Evolutionary conservation across 1,140 invertebrate species (phyloP), one percentile per base, ranked within the genome.

Genomic region (Sweltsa coloradensis): DNA sequence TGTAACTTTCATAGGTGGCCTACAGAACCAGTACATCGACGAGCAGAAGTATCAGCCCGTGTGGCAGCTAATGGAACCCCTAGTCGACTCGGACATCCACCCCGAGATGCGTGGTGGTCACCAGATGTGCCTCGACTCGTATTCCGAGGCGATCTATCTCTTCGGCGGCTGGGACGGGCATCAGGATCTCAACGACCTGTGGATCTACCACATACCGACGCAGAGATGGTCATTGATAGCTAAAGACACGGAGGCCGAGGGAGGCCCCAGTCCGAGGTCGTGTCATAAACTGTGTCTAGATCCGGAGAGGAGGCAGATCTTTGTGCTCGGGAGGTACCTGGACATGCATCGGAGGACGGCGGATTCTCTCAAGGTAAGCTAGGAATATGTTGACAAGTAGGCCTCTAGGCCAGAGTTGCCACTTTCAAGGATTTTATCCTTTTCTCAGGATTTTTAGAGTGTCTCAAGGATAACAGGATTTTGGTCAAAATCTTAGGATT

Each of bases 221-320:
- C 72, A 78, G 48, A 71, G 76, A 40, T 95, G 90, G 90, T 76
- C 72, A 0, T 67, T 87, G 26, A 69, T 90, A 52, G 85, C 74
- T 57, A 66, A 65, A 57, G 77, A 78, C 57, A 79, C 80, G n/a
- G 68, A 75, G 58, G 60, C 65, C 53, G 70, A 80, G 63, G 81
- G 79, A 52, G 89, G 89, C 23, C 90, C 90, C 3, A 78, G 74
- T 53, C 80, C 89, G 3, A 71, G 90, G 29, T 92, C 88, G 14
- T 94, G 90, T 58, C 90, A 94, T 64, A 93, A 93, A 72, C 87
- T 94, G 79, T 85, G 88, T 56, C 73, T 92, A 41, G 89, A 95
- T 69, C 75, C 83, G n/a, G 73, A 82, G 46, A 73, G 79, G 51
- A 75, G 84, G 51, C 81, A 88, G 52, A 78, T 95, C 4, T 95